Conservation (phyloP, 2,113 vertebrate species). For the Campylomormyrus tamandua region DNA sequence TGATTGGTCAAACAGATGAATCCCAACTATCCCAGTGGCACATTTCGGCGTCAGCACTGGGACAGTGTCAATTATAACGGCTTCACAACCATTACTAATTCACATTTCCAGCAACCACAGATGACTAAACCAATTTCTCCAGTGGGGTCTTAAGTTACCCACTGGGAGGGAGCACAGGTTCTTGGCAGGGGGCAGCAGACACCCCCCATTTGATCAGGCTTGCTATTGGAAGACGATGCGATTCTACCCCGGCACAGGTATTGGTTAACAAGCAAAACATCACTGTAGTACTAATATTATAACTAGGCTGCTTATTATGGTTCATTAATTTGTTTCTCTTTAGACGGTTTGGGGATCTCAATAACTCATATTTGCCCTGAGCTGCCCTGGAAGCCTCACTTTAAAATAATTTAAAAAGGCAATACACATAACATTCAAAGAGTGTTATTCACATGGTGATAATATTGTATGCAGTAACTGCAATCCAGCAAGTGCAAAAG, state of each 20-base stretch:
- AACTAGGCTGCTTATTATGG: neutral
- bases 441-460: neutral
- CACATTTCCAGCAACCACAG: conserved; percentile 31
- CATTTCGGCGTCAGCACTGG: conserved; percentile 31
- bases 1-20: neutral
- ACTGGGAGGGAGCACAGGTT: neutral
- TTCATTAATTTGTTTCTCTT: neutral
- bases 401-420: neutral
- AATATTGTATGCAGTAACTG: neutral
- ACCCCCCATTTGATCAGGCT: neutral
- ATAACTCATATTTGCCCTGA: neutral
- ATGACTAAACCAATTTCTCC: conserved; percentile 18
- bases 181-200: neutral
- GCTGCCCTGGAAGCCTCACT: neutral
- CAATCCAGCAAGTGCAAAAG: neutral
- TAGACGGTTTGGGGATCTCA: neutral
- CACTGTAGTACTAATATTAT: neutral
- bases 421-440: neutral
- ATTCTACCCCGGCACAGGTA: neutral
- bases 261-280: neutral
- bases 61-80: conserved; percentile 37
- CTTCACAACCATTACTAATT: conserved; percentile 26
- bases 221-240: neutral
- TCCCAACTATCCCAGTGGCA: neutral
- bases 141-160: conserved; percentile 26